Conservation (phyloP, 2,797 vertebrate species). For the Gymnoscopelus microlampas region DNA sequence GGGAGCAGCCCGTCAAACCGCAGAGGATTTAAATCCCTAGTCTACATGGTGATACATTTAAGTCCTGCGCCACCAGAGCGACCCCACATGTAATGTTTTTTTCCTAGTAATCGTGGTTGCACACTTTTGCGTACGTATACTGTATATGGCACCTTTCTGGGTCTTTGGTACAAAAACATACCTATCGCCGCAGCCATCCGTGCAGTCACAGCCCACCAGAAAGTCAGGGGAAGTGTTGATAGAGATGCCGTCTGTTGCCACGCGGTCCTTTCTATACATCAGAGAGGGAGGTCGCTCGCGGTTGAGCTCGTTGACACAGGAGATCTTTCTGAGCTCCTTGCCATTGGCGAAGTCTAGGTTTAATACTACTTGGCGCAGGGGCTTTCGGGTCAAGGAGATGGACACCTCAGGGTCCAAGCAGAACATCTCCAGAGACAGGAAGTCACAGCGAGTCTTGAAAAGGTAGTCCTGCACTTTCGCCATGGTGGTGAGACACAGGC, state of each 20-base stretch:
- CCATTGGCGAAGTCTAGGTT: conserved; percentile 86
- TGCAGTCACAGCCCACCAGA: conserved; percentile 88
- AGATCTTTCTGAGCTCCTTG: conserved; percentile 83
- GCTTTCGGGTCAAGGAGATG: conserved; percentile 85
- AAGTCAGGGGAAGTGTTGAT: conserved; percentile 86
- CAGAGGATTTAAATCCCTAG: no score
- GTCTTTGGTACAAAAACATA: conserved; percentile 54
- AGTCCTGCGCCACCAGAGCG: no score
- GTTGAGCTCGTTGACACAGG: conserved; percentile 88
- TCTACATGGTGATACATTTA: no score
- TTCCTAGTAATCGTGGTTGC: no score
- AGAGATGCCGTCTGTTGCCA: conserved; percentile 81
- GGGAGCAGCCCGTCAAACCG: no score
- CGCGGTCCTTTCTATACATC: conserved; percentile 85
- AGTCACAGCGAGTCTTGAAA: conserved; percentile 84
- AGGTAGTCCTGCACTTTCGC: conserved; percentile 87
- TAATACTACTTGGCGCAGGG: conserved; percentile 77
- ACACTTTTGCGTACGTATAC: no score
- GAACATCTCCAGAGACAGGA: conserved; percentile 90
- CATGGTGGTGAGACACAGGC: conserved; percentile 85
- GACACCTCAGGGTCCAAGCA: conserved; percentile 88
- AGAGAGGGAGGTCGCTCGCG: conserved; percentile 77
- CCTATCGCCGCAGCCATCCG: conserved; percentile 89
- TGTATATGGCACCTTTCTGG: no score
- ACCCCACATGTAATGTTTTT: no score